phyloP scores from a whole-genome alignment of 2,113 vertebrate species.

The Lophura nycthemera region DNA sequence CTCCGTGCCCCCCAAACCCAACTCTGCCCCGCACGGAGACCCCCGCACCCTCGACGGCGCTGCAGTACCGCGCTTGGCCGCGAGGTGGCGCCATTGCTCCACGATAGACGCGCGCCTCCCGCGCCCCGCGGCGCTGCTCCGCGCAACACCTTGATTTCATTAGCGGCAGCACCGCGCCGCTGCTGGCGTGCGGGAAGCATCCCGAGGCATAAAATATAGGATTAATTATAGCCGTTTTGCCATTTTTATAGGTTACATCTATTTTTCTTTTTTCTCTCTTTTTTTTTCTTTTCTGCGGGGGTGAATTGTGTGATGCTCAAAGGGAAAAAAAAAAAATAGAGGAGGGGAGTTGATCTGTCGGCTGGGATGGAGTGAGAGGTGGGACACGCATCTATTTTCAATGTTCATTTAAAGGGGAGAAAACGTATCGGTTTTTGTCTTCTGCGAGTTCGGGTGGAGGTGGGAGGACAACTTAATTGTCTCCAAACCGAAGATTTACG shows the following conservation, averaged over 20 bases:
- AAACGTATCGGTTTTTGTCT: background rate
- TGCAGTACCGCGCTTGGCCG: background rate
- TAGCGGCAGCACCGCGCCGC: background rate
- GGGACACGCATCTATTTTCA: background rate
- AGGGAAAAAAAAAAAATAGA: no score
- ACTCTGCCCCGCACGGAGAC: no score
- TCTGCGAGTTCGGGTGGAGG: background rate
- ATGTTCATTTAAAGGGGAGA: background rate
- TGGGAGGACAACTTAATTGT: background rate
- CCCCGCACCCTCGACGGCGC: background rate
- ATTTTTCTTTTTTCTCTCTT: background rate
- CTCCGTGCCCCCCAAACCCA: rapidly evolving
- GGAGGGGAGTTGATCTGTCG: background rate
- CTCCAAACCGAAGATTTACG: background rate
- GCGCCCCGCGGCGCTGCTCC: background rate
- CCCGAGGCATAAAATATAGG: slow-evolving; percentile 30
- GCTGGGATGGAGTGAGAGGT: background rate
- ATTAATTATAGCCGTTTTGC: slow-evolving; percentile 11
- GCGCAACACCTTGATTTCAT: slow-evolving; percentile 31
- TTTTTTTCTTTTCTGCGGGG: background rate
- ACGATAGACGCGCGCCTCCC: slow-evolving; percentile 31
- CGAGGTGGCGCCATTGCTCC: slow-evolving; percentile 90
- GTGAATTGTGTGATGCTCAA: background rate
- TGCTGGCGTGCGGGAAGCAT: slow-evolving; percentile 32
- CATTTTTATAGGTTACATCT: background rate